phyloP scores from a whole-genome alignment of 1,140 invertebrate species.

The Nylanderia fulva region DNA sequence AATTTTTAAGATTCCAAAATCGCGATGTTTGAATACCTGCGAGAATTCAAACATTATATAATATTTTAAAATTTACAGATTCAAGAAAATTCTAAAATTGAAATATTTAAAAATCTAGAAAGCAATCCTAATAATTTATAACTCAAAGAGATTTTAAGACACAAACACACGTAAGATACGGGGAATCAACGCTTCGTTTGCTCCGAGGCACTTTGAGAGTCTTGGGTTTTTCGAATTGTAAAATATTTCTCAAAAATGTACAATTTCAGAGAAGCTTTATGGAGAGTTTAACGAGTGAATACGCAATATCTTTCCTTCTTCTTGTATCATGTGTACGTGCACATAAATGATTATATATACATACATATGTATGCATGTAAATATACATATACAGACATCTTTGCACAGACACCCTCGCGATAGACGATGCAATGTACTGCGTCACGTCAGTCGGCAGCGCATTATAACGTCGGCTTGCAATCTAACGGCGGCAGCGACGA shows the following conservation, averaged over 20 bases:
- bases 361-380: neutral
- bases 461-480: conserved; percentile 62
- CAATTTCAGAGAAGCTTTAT: conserved; percentile 9
- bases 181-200: neutral
- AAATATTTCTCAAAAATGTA: neutral
- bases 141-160: neutral
- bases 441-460: conserved; percentile 56
- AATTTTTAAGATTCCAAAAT: neutral
- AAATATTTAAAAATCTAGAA: too few relatives aligned
- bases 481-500: conserved; percentile 68
- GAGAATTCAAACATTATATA: neutral
- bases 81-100: neutral
- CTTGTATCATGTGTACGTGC: too few relatives aligned
- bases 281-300: neutral
- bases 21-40: neutral
- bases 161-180: neutral
- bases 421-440: conserved; percentile 53
- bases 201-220: conserved; percentile 18
- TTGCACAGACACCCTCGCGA: neutral
- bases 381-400: neutral
- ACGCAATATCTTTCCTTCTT: neutral
- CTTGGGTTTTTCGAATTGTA: neutral
- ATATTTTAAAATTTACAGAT: neutral
- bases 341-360: too few relatives aligned
- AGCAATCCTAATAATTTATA: too few relatives aligned